phyloP scores from a whole-genome alignment of 2,797 vertebrate species.

The Sebastes jordani region DNA sequence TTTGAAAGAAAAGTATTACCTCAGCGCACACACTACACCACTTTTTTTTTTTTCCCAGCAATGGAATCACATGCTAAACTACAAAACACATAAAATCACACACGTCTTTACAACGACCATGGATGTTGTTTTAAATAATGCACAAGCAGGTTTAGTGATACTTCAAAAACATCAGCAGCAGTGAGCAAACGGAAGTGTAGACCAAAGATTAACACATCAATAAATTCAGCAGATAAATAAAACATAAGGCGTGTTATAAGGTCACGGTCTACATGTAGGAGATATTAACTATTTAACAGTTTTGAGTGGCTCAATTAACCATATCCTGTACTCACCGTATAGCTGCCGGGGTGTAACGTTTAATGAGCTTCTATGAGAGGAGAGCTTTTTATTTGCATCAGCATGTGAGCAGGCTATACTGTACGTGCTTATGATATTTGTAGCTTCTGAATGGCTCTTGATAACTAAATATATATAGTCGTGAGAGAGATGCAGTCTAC shows the following conservation, averaged over 20 bases:
- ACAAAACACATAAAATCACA: background rate
- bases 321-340: background rate
- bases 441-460: background rate
- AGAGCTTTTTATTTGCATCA: background rate
- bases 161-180: conserved; percentile 22
- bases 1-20: conserved; percentile 33
- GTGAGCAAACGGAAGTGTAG: background rate
- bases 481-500: background rate
- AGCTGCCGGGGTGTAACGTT: conserved; percentile 9
- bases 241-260: conserved; percentile 49
- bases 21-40: background rate
- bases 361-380: background rate
- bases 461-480: background rate
- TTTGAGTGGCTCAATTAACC: conserved; percentile 45
- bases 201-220: conserved; percentile 32
- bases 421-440: background rate
- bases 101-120: conserved; percentile 3
- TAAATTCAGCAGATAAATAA: conserved; percentile 55
- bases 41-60: background rate
- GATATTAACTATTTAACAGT: conserved; percentile 64
- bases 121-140: conserved; percentile 42
- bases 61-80: background rate
- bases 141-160: conserved; percentile 4
- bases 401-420: background rate
- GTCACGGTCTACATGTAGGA: conserved; percentile 44